A percentile compares a stretch with the other conserved stretches of the same genome.
Conservation (phyloP, 2,888 invertebrate genomes). For the Xanthia togata region DNA sequence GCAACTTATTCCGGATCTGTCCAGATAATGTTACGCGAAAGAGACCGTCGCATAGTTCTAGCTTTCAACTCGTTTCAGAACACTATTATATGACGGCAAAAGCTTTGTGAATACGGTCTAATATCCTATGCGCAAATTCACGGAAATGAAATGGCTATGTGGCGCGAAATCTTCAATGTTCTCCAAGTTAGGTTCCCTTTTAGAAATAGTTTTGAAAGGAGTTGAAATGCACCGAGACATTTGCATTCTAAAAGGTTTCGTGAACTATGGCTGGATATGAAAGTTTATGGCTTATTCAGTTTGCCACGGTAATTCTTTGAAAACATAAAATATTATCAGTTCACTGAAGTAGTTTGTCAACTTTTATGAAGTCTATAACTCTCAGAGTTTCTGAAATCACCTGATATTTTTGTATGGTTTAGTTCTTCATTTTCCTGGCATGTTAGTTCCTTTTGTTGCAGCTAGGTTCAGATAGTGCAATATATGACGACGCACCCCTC, state of each 20-base stretch:
- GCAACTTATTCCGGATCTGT: slow-evolving; percentile 50
- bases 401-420: slow-evolving; percentile 39
- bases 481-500: too few relatives aligned
- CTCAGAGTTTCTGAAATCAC: slow-evolving; percentile 42
- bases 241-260: slow-evolving; percentile 85
- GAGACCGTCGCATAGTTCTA: slow-evolving; percentile 61
- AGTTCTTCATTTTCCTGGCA: slow-evolving; percentile 12
- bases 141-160: slow-evolving; percentile 77
- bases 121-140: slow-evolving; percentile 75
- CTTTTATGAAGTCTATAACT: slow-evolving; percentile 67
- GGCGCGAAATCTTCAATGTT: slow-evolving; percentile 80
- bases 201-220: slow-evolving; percentile 85
- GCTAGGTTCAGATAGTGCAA: too few relatives aligned
- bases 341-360: slow-evolving; percentile 65
- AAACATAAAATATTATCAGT: slow-evolving; percentile 75
- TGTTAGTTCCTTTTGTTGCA: background rate
- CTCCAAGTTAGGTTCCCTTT: slow-evolving; percentile 79
- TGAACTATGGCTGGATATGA: slow-evolving; percentile 75
- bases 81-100: slow-evolving; percentile 65
- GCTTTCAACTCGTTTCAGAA: slow-evolving; percentile 61
- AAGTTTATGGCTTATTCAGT: slow-evolving; percentile 78
- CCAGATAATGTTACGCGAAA: slow-evolving; percentile 46
- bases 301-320: slow-evolving; percentile 70
- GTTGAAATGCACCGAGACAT: slow-evolving; percentile 84
- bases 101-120: slow-evolving; percentile 70